Conservation (phyloP, 2,113 vertebrate species). For the Indri indri region DNA sequence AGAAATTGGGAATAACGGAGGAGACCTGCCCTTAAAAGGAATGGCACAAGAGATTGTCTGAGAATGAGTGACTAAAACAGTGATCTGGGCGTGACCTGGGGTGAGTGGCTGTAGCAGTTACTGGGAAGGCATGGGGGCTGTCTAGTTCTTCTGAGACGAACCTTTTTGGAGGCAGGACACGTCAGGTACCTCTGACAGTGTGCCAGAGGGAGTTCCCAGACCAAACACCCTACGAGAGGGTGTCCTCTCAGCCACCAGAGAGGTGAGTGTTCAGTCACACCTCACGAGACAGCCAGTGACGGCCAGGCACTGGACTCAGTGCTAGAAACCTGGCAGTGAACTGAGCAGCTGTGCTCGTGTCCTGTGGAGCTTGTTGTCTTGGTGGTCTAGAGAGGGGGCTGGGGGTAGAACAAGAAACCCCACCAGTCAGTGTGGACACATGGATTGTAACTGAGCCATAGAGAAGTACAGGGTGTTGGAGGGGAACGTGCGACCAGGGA, state of each 20-base stretch:
- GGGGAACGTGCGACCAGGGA: neutral
- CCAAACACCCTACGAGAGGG: neutral
- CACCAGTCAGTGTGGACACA: neutral
- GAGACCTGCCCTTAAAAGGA: neutral
- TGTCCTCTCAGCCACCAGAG: neutral
- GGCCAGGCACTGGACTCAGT: neutral
- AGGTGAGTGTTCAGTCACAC: neutral
- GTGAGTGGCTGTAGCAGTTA: neutral
- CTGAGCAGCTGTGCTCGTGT: neutral
- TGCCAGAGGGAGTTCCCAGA: neutral
- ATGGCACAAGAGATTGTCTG: neutral
- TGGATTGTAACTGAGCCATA: neutral
- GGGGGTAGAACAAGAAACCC: neutral
- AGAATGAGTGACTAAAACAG: neutral
- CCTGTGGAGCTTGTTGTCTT: neutral
- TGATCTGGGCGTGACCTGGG: neutral
- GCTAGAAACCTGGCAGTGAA: neutral
- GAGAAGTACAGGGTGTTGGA: neutral
- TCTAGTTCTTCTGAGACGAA: neutral
- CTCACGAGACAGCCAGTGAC: neutral
- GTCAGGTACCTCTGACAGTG: neutral
- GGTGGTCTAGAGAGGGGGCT: neutral
- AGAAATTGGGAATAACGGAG: neutral
- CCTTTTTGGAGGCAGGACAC: neutral
- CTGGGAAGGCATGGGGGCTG: neutral